Evolutionary conservation across 2,888 invertebrate genomes (phyloP).

Genomic region (Beris chalybata): DNA sequence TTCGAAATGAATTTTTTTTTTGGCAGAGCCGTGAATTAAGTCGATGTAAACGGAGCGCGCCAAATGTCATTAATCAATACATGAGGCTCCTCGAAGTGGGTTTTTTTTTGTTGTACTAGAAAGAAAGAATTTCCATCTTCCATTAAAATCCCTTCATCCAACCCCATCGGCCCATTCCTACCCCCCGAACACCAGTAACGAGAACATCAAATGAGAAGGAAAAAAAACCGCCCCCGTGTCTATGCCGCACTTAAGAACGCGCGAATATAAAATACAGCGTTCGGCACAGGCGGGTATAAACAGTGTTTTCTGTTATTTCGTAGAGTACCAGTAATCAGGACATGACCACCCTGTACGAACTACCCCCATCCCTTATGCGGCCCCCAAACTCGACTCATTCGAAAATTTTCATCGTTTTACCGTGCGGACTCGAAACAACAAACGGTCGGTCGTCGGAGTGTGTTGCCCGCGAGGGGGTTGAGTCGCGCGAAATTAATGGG

Average conservation of each 20-base stretch:
- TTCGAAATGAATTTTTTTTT: conserved; percentile 5
- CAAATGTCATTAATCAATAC: conserved; percentile 39
- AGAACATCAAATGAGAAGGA: background rate
- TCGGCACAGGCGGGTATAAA: conserved; percentile 1
- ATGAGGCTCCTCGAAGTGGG: conserved; percentile 20
- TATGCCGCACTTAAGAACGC: conserved; percentile 9
- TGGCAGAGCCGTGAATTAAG: conserved; percentile 7
- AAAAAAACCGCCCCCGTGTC: background rate
- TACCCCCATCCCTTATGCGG: conserved; percentile 9
- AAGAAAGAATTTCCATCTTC: conserved; percentile 30
- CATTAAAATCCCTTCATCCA: conserved; percentile 34
- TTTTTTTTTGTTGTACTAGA: background rate
- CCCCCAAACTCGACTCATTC: background rate
- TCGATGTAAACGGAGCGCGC: conserved; percentile 33
- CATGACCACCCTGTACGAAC: conserved; percentile 8
- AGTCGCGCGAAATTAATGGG: background rate
- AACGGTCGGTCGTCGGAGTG: background rate
- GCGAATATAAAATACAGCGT: conserved; percentile 27
- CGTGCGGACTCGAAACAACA: conserved; percentile 23
- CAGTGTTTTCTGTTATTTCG: conserved; percentile 28
- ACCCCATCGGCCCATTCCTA: conserved; percentile 21
- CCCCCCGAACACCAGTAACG: conserved; percentile 3
- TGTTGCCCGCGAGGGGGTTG: background rate
- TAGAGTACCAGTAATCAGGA: conserved; percentile 22
- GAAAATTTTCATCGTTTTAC: conserved; percentile 31